Evolutionary conservation across 2,113 vertebrate genomes (phyloP).

Genomic region (Cepphus grylle): DNA sequence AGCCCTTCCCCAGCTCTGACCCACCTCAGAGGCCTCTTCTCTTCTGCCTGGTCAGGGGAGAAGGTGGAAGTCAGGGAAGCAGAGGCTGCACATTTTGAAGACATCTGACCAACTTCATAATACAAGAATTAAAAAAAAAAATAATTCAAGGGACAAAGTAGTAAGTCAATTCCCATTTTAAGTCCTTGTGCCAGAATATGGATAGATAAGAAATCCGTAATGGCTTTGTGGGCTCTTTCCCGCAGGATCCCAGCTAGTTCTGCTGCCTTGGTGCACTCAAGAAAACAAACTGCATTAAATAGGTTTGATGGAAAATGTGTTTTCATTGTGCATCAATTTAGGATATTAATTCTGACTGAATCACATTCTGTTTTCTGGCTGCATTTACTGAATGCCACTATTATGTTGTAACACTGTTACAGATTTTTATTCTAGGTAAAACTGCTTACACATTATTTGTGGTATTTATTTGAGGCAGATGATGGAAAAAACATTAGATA

Average conservation of each 20-base stretch:
- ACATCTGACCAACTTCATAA: background rate
- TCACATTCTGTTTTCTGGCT: background rate
- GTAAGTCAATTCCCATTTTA: background rate
- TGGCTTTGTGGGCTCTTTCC: background rate
- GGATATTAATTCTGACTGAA: constrained; percentile 14
- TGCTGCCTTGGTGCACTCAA: background rate
- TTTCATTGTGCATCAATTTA: background rate
- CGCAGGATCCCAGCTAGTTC: background rate
- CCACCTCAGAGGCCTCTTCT: background rate
- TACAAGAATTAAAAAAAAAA: background rate
- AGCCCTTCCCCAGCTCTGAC: background rate
- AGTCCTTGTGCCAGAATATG: background rate
- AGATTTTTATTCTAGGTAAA: constrained; percentile 8
- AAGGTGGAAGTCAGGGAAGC: background rate
- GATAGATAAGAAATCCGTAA: background rate
- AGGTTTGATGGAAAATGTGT: background rate
- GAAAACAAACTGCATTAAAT: background rate
- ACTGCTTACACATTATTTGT: constrained; percentile 5
- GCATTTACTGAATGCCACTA: background rate
- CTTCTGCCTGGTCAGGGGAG: background rate
- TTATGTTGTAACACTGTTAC: background rate
- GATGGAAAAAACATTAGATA: background rate
- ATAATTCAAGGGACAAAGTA: background rate
- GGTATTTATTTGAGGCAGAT: background rate
- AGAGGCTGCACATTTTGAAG: background rate